Evolutionary conservation across 2,113 vertebrate genomes (phyloP), one percentile per base, ranked within the genome.

Genomic region (Tapirus terrestris): DNA sequence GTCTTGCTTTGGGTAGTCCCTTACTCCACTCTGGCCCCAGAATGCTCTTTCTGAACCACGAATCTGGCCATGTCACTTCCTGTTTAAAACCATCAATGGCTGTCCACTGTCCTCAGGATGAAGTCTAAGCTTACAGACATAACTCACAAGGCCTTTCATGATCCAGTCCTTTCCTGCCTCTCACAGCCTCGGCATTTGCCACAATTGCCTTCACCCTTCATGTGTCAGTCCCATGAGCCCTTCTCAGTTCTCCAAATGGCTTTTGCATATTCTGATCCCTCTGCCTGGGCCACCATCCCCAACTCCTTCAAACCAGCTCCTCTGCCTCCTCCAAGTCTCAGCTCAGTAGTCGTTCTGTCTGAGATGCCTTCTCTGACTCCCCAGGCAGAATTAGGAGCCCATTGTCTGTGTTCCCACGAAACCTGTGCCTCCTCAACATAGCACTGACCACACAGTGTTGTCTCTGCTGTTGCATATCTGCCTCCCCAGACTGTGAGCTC

Each of bases 201-300:
- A 56, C 6, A 33, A 5, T 13, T 53, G 31, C 60, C 61, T 97
- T 92, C n/a, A 1, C 77, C 33, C 68, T 94, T 25, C 31, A 29
- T 18, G 56, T 61, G 43, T 89, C 58, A 89, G 81, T 31, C 65
- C 8, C 17, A 7, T n/a, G 60, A 91, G 45, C 56, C 61, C 90
- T 75, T 85, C 68, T 58, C 56, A 48, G 45, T 56, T 88, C 43
- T 65, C n/a, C 65, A 43, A 67, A 83, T 27, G 67, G 65, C 10
- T 86, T 91, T 96, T 95, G 58, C 20, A 39, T 51, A n/a, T 80
- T 95, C 67, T 65, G 43, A 79, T 87, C 23, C 76, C 20, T 89
- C 77, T 70, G 9, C 43, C 79, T 91, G 60, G 84, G 61, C 31
- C 80, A 73, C 60, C 27, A 58, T 53, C 53, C 25, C 20, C 45